These are phyloP conservation scores for Rhynchopsitta pachyrhyncha DNA, from an alignment of 2,113 vertebrate genomes.

Conservation along the genomic window DNA sequence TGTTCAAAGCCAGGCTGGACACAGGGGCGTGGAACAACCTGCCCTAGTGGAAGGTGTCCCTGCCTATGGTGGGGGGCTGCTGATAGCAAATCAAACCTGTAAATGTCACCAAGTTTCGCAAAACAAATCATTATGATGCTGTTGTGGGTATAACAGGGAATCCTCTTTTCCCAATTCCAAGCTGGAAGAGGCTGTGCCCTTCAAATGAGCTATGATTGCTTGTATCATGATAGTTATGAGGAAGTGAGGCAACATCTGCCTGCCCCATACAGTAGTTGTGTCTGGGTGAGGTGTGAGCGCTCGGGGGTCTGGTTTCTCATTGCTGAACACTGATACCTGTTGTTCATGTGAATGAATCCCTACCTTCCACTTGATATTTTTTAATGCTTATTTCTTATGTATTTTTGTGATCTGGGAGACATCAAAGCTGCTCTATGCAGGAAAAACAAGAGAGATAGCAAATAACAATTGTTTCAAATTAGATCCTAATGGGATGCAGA, in stretches of 20 bases:
- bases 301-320: neutral
- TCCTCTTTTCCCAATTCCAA: accelerated
- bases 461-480: conserved; percentile 66
- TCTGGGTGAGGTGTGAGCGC: neutral
- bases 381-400: neutral
- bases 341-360: neutral
- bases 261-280: neutral
- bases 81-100: neutral
- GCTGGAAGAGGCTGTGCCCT: neutral
- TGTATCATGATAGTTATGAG: neutral
- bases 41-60: neutral
- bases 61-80: neutral
- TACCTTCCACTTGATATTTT: neutral
- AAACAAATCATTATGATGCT: neutral
- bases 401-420: conserved; percentile 32
- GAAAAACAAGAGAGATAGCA: conserved; percentile 59
- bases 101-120: neutral
- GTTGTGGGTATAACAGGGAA: neutral
- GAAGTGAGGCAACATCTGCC: neutral
- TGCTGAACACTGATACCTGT: neutral
- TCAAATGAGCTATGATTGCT: neutral
- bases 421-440: conserved; percentile 58
- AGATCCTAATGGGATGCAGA: conserved; percentile 61
- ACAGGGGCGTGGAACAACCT: neutral
- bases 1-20: neutral